phyloP scores from a whole-genome alignment of 2,113 vertebrate species.

The Cnemophilus loriae region DNA sequence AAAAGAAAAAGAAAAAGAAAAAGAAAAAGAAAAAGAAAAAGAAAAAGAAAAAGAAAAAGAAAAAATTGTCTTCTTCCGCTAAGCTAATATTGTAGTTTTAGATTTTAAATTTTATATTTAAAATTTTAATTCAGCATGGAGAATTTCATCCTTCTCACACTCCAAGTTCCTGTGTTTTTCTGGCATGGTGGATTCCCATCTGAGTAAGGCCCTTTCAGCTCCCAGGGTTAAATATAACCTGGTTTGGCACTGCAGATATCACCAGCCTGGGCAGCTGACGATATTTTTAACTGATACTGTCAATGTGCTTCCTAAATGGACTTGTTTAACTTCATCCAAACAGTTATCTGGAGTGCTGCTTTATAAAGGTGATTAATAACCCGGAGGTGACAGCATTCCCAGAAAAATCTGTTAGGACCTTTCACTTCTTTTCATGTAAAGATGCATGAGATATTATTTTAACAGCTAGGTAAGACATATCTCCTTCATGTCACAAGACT shows the following conservation, averaged over 20 bases:
- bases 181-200: background rate
- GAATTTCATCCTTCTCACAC: background rate
- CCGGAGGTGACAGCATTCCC: background rate
- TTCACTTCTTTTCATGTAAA: background rate
- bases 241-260: background rate
- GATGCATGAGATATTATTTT: background rate
- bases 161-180: background rate
- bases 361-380: background rate
- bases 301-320: background rate
- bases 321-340: background rate
- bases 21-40: fast-evolving
- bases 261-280: background rate
- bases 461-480: background rate
- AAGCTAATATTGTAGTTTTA: background rate
- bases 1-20: no score
- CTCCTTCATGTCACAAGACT: background rate
- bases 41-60: fast-evolving
- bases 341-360: background rate
- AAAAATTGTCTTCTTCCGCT: background rate
- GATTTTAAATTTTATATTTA: background rate
- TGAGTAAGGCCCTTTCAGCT: background rate
- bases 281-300: background rate
- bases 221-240: background rate
- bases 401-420: background rate
- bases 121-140: fast-evolving